Percentiles rank a stretch among this genome's conserved stretches.
Evolutionary conservation across 2,113 vertebrate genomes (phyloP).

Genomic region (Eulacestoma nigropectus): DNA sequence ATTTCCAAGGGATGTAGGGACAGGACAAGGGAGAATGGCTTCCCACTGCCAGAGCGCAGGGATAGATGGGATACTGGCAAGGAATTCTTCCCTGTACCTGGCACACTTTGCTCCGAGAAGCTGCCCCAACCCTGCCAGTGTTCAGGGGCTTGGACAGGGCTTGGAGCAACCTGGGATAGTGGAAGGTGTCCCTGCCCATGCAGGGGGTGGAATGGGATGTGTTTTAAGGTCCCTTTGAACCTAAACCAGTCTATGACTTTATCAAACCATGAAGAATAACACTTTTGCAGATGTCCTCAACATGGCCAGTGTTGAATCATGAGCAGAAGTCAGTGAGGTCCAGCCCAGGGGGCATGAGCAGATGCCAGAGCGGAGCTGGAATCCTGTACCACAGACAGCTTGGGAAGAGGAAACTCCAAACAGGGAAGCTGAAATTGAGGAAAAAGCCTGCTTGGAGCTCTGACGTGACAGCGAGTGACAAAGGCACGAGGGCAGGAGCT

Average conservation of each 20-base stretch:
- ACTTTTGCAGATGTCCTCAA: not conserved
- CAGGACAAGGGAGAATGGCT: not conserved
- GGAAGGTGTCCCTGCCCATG: not conserved
- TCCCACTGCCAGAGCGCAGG: not conserved
- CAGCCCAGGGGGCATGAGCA: accelerated
- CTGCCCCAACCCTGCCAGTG: not conserved
- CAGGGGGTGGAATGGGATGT: not conserved
- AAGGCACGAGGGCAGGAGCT: not conserved
- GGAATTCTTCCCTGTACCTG: not conserved
- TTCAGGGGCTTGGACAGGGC: not conserved
- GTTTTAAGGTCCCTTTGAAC: not conserved
- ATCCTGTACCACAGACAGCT: not conserved
- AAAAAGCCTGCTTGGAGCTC: not conserved
- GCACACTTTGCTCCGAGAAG: not conserved
- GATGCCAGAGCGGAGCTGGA: not conserved
- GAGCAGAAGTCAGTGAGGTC: not conserved
- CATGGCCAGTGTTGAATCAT: accelerated
- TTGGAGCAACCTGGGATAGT: not conserved
- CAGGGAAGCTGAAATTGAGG: not conserved
- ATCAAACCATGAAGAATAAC: accelerated
- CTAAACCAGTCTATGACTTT: not conserved
- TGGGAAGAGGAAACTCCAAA: not conserved
- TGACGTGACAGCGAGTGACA: accelerated
- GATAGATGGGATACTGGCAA: too few relatives aligned
- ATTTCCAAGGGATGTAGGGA: not conserved